phyloP scores from a whole-genome alignment of 2,797 vertebrate species.

The Crenichthys baileyi region DNA sequence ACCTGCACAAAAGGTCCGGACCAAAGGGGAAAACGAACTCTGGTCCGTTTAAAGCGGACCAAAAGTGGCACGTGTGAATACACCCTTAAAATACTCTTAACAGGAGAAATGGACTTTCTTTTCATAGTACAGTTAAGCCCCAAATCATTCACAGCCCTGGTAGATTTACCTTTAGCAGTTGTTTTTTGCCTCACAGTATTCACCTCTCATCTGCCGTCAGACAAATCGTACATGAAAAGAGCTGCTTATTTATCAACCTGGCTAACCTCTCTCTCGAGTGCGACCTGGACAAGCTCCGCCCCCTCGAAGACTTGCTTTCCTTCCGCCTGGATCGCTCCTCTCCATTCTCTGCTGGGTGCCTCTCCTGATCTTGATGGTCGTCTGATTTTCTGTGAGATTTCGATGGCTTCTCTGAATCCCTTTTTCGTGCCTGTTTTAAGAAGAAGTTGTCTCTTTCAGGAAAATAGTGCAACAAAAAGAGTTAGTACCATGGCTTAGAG shows the following conservation, averaged over 20 bases:
- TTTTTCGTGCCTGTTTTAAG: conserved; percentile 99
- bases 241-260: background rate
- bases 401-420: conserved; percentile 90
- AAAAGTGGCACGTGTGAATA: no score
- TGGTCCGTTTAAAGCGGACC: no score
- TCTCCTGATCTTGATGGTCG: conserved; percentile 88
- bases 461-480: conserved; percentile 99
- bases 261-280: conserved; percentile 92
- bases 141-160: no score
- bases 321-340: conserved; percentile 93
- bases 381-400: conserved; percentile 91
- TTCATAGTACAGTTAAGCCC: no score
- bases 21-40: no score
- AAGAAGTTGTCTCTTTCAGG: conserved; percentile 99
- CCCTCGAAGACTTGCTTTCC: conserved; percentile 88
- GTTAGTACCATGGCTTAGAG: conserved; percentile 93
- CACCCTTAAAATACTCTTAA: no score
- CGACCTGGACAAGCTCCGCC: conserved; percentile 91
- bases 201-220: background rate
- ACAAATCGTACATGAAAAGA: background rate
- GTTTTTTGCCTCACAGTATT: background rate
- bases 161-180: background rate
- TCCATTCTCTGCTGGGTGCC: conserved; percentile 90
- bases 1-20: no score
- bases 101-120: no score